Evolutionary conservation across 2,797 vertebrate genomes (phyloP).

Genomic region (Typhlichthys eigenmanni): DNA sequence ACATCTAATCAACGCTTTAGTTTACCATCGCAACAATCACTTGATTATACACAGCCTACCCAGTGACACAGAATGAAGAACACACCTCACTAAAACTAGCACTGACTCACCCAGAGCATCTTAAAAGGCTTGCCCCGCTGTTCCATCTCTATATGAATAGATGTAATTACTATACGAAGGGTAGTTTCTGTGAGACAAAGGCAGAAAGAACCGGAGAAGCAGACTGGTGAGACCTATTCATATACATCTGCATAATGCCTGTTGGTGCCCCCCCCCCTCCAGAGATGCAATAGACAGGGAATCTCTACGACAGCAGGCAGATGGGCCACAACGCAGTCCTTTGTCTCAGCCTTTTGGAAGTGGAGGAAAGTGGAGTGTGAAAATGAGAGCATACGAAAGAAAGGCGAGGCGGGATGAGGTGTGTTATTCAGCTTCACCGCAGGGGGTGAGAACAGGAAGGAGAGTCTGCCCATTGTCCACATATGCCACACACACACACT

Average conservation of each 20-base stretch:
- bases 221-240: conserved; percentile 43
- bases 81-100: too few relatives aligned
- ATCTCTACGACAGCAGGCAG: conserved; percentile 18
- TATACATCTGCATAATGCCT: conserved; percentile 63
- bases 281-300: conserved; percentile 4
- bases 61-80: too few relatives aligned
- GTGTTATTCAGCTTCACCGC: conserved; percentile 82
- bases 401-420: conserved; percentile 75
- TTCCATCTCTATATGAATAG: too few relatives aligned
- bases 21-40: too few relatives aligned
- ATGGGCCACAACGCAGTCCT: conserved; percentile 63
- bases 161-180: neutral
- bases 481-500: conserved; percentile 36
- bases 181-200: too few relatives aligned
- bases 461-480: conserved; percentile 79
- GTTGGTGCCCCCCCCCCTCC: conserved; percentile 40
- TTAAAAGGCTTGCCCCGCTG: too few relatives aligned
- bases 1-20: too few relatives aligned
- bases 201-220: conserved; percentile 51
- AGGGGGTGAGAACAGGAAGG: conserved; percentile 75
- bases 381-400: conserved; percentile 69
- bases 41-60: too few relatives aligned
- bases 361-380: conserved; percentile 68
- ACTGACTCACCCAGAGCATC: too few relatives aligned
- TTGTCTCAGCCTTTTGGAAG: conserved; percentile 75